Percentiles rank a stretch among this genome's conserved stretches.
Evolutionary conservation across 2,888 invertebrate species (phyloP).

Genomic region (Blomia tropicalis): DNA sequence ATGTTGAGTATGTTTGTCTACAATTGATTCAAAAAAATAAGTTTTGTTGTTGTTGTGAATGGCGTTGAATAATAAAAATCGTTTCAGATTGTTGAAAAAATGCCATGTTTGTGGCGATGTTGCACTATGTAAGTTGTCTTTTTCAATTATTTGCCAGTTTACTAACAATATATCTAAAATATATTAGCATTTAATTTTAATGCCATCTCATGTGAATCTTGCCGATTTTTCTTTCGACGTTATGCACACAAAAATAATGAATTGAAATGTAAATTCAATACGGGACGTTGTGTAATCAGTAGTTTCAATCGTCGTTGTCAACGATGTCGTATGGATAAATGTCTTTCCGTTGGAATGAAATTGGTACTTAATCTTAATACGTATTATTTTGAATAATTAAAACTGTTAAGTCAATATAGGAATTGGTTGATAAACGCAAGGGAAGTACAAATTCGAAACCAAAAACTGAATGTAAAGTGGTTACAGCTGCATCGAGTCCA

Average conservation of each 20-base stretch:
- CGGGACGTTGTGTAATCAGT: neutral
- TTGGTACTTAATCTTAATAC: neutral
- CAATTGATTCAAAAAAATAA: no score
- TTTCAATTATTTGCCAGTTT: neutral
- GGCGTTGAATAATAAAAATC: no score
- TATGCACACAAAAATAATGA: neutral
- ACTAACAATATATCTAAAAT: neutral
- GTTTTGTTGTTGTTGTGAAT: no score
- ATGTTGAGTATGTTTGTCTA: no score
- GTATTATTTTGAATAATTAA: no score
- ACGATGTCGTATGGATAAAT: constrained; percentile 5
- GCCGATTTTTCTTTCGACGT: neutral
- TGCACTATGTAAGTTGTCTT: neutral
- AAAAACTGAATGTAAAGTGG: no score
- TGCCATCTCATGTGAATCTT: neutral
- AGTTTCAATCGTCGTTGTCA: neutral
- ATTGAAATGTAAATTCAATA: neutral
- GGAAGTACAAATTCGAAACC: no score
- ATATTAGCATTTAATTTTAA: constrained; percentile 6
- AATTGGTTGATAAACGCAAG: no score
- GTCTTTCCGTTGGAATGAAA: constrained; percentile 2
- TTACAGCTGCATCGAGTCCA: no score
- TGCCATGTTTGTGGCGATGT: constrained; percentile 7
- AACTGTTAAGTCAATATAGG: no score
- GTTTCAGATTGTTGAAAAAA: no score